These are phyloP conservation scores for Pseudobourletiella spinata DNA, from an alignment of 1,140 invertebrate genomes.

Conservation along the genomic window DNA sequence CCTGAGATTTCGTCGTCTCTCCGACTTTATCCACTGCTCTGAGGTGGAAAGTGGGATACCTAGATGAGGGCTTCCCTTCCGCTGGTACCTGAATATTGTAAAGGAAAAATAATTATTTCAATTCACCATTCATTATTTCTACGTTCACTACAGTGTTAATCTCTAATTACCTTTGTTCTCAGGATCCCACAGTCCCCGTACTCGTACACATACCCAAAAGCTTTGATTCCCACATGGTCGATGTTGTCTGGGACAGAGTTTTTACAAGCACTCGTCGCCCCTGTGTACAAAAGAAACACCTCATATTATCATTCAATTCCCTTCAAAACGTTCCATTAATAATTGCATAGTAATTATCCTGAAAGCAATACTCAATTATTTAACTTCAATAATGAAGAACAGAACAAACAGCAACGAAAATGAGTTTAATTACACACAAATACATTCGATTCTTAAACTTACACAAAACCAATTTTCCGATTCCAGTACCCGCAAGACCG, in stretches of 20 bases:
- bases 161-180: slow-evolving; percentile 1
- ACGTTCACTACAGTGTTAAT: no score
- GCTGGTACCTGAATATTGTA: background rate
- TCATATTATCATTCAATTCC: no score
- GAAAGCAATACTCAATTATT: no score
- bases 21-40: slow-evolving; percentile 21
- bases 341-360: no score
- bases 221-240: slow-evolving; percentile 27
- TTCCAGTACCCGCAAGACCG: slow-evolving; percentile 19
- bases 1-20: slow-evolving; percentile 6
- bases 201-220: slow-evolving; percentile 26
- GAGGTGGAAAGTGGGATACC: slow-evolving; percentile 26
- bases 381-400: no score
- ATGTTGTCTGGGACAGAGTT: slow-evolving; percentile 20
- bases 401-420: background rate
- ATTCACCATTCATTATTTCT: background rate
- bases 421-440: no score
- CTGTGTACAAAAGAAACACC: no score
- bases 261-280: slow-evolving; percentile 8
- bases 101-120: background rate
- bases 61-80: slow-evolving; percentile 8
- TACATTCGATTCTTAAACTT: no score
- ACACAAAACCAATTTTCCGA: slow-evolving; percentile 22
- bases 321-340: no score
- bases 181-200: slow-evolving; percentile 31